Conservation (phyloP, 2,797 vertebrate genomes). For the Dicrostonyx torquatus region DNA sequence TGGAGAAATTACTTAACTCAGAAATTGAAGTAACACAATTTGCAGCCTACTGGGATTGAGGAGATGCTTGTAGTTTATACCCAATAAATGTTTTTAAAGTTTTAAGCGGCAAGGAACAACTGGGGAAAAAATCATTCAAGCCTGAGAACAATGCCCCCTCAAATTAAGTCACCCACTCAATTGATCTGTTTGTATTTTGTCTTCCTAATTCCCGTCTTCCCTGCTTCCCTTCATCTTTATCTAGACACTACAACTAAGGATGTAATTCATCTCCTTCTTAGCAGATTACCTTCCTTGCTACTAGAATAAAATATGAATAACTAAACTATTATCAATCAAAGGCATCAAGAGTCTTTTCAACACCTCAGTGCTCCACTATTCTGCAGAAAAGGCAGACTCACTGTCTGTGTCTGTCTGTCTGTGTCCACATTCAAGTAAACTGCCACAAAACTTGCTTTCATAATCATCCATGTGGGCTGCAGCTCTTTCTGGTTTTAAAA, state of each 20-base stretch:
- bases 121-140: neutral
- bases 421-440: neutral
- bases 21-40: slow-evolving; percentile 24
- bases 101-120: slow-evolving; percentile 15
- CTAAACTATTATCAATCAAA: neutral
- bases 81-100: neutral
- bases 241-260: neutral
- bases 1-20: neutral
- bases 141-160: neutral
- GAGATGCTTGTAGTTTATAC: neutral
- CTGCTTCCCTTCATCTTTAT: neutral
- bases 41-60: neutral
- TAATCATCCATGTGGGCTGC: neutral
- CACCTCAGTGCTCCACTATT: neutral
- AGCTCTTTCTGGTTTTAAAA: neutral
- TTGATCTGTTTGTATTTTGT: slow-evolving; percentile 39
- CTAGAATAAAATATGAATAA: neutral
- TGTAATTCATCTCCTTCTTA: neutral
- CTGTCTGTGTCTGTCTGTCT: neutral
- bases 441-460: neutral
- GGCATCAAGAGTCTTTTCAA: neutral
- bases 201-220: neutral
- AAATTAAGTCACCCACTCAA: slow-evolving; percentile 10
- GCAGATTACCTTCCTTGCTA: neutral
- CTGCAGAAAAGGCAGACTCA: neutral